Percentiles rank a stretch among this genome's conserved stretches.
Conservation (phyloP, 2,797 vertebrate genomes). For the Tadarida brasiliensis region DNA sequence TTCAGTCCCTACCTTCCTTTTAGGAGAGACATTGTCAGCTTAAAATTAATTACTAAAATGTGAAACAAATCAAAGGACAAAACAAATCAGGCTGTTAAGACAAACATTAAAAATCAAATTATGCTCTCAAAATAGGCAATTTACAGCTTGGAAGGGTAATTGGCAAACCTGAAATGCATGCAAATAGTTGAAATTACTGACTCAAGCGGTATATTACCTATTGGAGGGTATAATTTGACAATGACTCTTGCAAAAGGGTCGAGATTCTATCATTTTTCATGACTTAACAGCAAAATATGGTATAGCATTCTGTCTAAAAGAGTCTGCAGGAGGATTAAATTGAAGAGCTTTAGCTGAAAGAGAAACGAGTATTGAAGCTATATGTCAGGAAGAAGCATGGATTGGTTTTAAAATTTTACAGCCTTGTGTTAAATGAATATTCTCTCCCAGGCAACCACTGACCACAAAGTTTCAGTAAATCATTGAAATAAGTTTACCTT, state of each 20-base stretch:
- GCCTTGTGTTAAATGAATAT: not conserved
- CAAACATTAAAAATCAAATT: slow-evolving; percentile 84
- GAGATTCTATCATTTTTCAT: slow-evolving; percentile 76
- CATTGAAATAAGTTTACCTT: slow-evolving; percentile 38
- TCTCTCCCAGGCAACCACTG: not conserved
- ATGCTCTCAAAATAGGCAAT: slow-evolving; percentile 84
- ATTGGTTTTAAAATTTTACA: slow-evolving; percentile 58
- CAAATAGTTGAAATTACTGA: slow-evolving; percentile 82
- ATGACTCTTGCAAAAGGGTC: slow-evolving; percentile 68
- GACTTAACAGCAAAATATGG: slow-evolving; percentile 76
- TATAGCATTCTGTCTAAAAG: slow-evolving; percentile 53
- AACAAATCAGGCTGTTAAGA: slow-evolving; percentile 83
- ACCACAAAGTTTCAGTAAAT: slow-evolving; percentile 48
- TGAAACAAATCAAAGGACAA: slow-evolving; percentile 85
- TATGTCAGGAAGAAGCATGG: slow-evolving; percentile 44
- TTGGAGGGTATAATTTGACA: slow-evolving; percentile 75
- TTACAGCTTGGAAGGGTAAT: slow-evolving; percentile 82
- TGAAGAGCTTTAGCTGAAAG: slow-evolving; percentile 56
- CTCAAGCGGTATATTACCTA: slow-evolving; percentile 71
- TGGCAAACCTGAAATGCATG: slow-evolving; percentile 84
- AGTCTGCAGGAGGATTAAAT: slow-evolving; percentile 71
- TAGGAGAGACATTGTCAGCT: slow-evolving; percentile 72
- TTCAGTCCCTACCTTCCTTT: slow-evolving; percentile 72
- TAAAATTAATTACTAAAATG: slow-evolving; percentile 83
- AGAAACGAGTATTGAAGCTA: not conserved